A percentile compares a stretch with the other conserved stretches of the same genome.
These are phyloP conservation scores for Etia nguti DNA, from an alignment of 2,113 vertebrate genomes.

Conservation along the genomic window DNA sequence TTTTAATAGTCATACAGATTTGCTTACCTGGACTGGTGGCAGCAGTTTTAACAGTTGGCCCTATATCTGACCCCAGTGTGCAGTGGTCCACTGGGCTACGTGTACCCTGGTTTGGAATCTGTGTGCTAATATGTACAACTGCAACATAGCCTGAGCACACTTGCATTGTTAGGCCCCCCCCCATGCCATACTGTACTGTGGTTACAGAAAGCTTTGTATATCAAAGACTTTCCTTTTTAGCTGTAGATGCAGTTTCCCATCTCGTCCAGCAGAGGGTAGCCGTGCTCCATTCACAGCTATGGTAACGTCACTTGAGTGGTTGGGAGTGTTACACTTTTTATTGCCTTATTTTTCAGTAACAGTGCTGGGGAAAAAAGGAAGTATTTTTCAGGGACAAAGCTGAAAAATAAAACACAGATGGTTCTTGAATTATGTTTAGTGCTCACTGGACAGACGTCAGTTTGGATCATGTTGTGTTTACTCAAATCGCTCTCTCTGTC, in stretches of 20 bases:
- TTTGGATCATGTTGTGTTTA: not conserved
- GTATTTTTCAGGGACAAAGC: not conserved
- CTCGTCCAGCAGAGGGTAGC: conserved; percentile 23
- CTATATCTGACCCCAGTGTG: not conserved
- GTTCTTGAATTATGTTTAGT: not conserved
- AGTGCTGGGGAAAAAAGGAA: not conserved
- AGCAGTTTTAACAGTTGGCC: not conserved
- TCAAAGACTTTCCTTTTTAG: not conserved
- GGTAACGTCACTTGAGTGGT: not conserved
- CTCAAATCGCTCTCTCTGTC: not conserved
- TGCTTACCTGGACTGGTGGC: not conserved
- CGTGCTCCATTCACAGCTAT: conserved; percentile 5
- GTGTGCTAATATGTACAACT: not conserved
- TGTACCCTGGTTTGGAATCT: not conserved
- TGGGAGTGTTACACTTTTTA: not conserved
- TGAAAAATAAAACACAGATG: not conserved
- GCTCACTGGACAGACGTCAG: not conserved
- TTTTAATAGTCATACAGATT: not conserved
- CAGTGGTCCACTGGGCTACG: not conserved
- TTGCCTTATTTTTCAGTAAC: not conserved
- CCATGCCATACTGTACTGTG: not conserved
- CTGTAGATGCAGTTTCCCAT: not conserved
- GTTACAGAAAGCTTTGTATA: not conserved
- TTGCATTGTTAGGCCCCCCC: not conserved
- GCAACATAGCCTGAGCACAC: not conserved